Base-by-base conservation (phyloP, 2,888 invertebrate genomes). In the Dendrolimus pini region DNA sequence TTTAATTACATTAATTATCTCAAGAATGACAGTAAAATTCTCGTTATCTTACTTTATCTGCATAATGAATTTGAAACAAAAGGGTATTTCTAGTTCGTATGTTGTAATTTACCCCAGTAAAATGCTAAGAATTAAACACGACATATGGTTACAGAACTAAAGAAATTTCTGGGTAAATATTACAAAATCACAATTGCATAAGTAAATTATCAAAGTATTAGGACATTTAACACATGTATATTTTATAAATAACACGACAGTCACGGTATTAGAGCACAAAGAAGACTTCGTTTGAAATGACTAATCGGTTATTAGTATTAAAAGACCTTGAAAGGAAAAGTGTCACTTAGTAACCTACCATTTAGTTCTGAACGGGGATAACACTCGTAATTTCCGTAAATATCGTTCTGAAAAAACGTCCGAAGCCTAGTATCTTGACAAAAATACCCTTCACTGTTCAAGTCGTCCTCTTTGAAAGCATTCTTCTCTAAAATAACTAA, bases 301-400 rank as follows among this genome's bases (percentile, higher is more conserved):
- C 71, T 75, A 73, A 78, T 67, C 18, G 2, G 55, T 62, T 63
- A 66, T 68, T 10, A 9, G 30, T 30, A 6, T 30, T 30, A 6
- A 60, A 63, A 64, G 68, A 69, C 71, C 72, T 74, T 70, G 72
- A 68, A 71, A 74, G 72, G 72, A 68, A 80, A 82, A 78, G 78
- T 75, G 64, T 59, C 60, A 64, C 59, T 47, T 56, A 70, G 30
- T 30, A 30, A 30, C 91, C 90, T 81, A 96, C 96, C 93, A 75
- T 95, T 95, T 41, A 93, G 77, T 42, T 92, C 82, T 30, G 89
- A 71, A 7, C 83, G 85, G 0, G 95, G 95, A 68, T 92, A 93
- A 82, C 94, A 95, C 73, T 94, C 93, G 78, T 95, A 97, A 75
- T 94, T 95, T 12, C 95, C 95, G 79, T 97, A 97, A 76, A 97